A percentile compares a stretch with the other conserved stretches of the same genome.
These are phyloP conservation scores for Acanthococcus lagerstroemiae DNA, from an alignment of 2,888 invertebrate genomes.

Conservation along the genomic window DNA sequence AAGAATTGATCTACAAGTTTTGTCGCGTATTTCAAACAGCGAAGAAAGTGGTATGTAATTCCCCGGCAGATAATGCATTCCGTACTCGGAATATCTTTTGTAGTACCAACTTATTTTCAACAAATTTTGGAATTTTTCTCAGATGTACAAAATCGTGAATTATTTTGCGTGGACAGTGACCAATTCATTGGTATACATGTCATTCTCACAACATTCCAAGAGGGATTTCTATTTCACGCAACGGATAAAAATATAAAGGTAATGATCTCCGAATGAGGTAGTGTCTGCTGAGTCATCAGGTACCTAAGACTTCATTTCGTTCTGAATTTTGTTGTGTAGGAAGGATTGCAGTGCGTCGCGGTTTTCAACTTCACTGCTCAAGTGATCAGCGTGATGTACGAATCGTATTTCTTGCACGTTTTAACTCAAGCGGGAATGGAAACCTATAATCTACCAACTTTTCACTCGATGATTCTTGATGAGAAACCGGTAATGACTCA, in stretches of 20 bases:
- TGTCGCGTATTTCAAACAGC: not conserved
- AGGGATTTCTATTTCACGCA: constrained; percentile 18
- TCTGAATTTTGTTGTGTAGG: not conserved
- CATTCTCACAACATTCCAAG: constrained; percentile 1
- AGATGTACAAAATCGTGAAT: not conserved
- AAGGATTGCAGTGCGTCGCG: constrained; percentile 45
- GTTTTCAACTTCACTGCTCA: constrained; percentile 63
- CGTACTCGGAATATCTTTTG: no score
- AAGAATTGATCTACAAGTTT: constrained; percentile 17
- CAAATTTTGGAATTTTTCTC: not conserved
- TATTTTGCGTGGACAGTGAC: not conserved
- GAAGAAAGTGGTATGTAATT: no score
- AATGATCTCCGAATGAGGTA: not conserved
- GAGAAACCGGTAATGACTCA: constrained; percentile 11
- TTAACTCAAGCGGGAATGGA: constrained; percentile 65
- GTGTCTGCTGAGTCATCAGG: not conserved
- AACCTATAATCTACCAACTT: constrained; percentile 52
- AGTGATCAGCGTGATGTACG: constrained; percentile 55
- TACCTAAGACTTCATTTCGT: not conserved
- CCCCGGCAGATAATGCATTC: no score
- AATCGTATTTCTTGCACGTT: constrained; percentile 59
- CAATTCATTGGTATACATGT: constrained; percentile 9
- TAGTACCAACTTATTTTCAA: no score
- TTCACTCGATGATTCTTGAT: not conserved
- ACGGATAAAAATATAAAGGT: not conserved